Base-by-base conservation (phyloP, 2,113 vertebrate species). In the Motacilla alba region DNA sequence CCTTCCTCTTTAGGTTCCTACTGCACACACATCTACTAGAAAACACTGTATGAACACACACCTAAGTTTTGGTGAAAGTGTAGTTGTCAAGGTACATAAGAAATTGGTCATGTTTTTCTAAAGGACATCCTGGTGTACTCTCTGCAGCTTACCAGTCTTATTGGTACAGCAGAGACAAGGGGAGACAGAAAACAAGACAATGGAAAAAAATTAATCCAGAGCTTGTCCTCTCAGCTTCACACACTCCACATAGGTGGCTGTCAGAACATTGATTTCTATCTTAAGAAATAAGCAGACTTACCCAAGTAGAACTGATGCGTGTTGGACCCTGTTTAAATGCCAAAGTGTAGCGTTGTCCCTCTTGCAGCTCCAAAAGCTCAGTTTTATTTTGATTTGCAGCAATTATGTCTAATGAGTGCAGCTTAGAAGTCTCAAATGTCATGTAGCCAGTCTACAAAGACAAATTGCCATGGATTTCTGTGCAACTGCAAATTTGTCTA, bases 401-500 rank as follows among this genome's bases (percentile, higher is more conserved):
- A 16, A 0, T 10, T 89, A 98, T 1, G 1, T 0, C 1, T 41
- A 97, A 1, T 27, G 33, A 26, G 10, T n/a, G 7, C 72, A 94
- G 10, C 33, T 26, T 11, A 18, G 70, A 52, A n/a, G 59, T 15
- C 19, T 92, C 23, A 64, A 97, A 84, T 5, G 11, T 83, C 59
- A 77, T 94, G n/a, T 98, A 96, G 8, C 10, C 96, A 7, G 97
- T 98, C 99, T 99, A 84, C 50, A 94, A 95, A 77, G 35, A 89
- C 17, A 87, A 82, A 68, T 35, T 60, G 31, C 12, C 16, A 16
- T 72, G 62, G 35, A 31, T 85, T 94, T 76, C 66, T 74, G 74
- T 35, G 15, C 19, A 85, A 52, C 10, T 77, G 23, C 17, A 8
- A n/a, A 8, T 59, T 88, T 73, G 7, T 33, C 79, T 88, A 11